phyloP scores from a whole-genome alignment of 2,797 vertebrate species.

The Myioborus melanocephalus region DNA sequence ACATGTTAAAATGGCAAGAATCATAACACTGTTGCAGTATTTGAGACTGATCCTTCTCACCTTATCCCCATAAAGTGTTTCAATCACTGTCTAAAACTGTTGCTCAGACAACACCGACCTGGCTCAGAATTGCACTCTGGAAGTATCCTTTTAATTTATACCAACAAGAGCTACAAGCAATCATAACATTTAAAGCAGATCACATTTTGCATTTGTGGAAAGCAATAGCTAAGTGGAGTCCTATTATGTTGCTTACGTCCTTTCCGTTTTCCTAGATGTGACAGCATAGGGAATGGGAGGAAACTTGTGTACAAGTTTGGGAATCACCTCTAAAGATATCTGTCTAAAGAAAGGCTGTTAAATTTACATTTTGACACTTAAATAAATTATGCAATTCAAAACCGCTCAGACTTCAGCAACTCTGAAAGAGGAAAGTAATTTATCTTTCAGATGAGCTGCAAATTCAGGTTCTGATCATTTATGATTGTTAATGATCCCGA shows the following conservation, averaged over 20 bases:
- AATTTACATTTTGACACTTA: not conserved
- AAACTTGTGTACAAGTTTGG: not conserved
- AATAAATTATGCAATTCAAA: not conserved
- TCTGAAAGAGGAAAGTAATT: not conserved
- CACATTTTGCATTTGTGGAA: not conserved
- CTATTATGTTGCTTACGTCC: not conserved
- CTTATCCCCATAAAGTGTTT: not conserved
- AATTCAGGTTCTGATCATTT: not conserved
- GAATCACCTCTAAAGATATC: not conserved
- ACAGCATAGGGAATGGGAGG: not conserved
- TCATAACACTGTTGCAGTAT: not conserved
- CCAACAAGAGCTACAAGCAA: not conserved
- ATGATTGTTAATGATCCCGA: constrained; percentile 12
- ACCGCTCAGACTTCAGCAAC: not conserved
- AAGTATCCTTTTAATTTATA: not conserved
- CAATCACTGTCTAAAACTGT: not conserved
- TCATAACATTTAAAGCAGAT: not conserved
- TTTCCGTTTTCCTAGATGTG: not conserved
- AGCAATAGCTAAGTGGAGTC: not conserved
- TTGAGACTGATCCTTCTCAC: not conserved
- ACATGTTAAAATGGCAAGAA: not conserved
- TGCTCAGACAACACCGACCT: not conserved
- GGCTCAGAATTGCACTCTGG: not conserved
- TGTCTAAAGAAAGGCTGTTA: not conserved
- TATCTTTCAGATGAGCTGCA: not conserved